phyloP scores from a whole-genome alignment of 2,113 vertebrate species.

The Misgurnus anguillicaudatus region DNA sequence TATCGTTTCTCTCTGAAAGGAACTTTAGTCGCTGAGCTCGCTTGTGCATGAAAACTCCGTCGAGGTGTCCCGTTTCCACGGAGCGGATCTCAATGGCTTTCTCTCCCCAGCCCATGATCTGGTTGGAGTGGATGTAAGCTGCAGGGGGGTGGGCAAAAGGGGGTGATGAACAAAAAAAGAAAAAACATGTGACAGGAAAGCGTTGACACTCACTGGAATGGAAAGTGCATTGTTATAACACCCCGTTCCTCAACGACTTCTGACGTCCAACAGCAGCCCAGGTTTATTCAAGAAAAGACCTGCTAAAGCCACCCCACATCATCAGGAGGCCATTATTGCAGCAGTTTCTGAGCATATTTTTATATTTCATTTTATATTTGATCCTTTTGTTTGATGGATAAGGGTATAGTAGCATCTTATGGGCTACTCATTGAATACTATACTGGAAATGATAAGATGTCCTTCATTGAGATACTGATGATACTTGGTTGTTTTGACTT shows the following conservation, averaged over 20 bases:
- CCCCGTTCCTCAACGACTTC: conserved; percentile 52
- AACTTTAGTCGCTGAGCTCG: conserved; percentile 99
- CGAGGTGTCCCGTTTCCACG: conserved; percentile 99
- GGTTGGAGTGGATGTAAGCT: conserved; percentile 99
- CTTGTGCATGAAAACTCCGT: conserved; percentile 99
- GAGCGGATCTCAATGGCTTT: conserved; percentile 99
- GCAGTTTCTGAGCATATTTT: conserved; percentile 70
- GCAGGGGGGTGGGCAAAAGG: conserved; percentile 66
- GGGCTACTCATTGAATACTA: background rate
- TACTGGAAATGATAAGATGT: background rate
- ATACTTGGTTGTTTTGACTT: background rate
- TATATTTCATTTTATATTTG: background rate
- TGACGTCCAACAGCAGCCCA: conserved; percentile 52
- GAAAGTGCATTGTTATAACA: conserved; percentile 32
- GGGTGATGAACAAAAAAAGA: conserved; percentile 7
- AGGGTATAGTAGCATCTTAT: background rate
- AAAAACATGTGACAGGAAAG: conserved; percentile 62
- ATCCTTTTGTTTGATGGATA: too few species aligned
- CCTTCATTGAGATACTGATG: conserved; percentile 3
- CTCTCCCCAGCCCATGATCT: conserved; percentile 99
- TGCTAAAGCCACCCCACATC: conserved; percentile 58
- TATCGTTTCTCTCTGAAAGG: conserved; percentile 99
- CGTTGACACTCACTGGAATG: conserved; percentile 49
- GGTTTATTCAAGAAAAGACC: conserved; percentile 23
- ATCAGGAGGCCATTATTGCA: conserved; percentile 76